Evolutionary conservation across 2,888 invertebrate species (phyloP), one percentile per base, ranked within the genome.

Genomic region (Synergus itoensis): DNA sequence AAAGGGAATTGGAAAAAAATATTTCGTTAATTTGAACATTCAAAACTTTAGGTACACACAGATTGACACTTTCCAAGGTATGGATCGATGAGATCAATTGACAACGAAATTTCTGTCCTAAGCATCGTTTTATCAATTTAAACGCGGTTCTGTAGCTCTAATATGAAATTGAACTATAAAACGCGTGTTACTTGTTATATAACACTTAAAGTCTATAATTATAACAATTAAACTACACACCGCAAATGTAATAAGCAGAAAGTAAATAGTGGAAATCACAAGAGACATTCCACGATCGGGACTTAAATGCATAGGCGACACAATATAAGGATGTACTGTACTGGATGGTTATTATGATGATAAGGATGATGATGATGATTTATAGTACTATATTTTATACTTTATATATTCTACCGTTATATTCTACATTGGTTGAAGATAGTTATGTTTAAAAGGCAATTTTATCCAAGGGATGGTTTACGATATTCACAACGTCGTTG

Each of bases 221-320:
- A 87, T 86, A 87, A 86, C 83, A 83, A 86, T 87, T 81, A 85
- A 84, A 84, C 86, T 88, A 86, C 86, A 87, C 87, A 86, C 84
- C 87, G 89, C 87, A 84, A 87, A 85, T 86, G 83, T 87, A 88
- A 88, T 87, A 88, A 89, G 88, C 89, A 87, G 36, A 73, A 73
- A 73, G n/a, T 36, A 88, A 89, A 81, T 86, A 87, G 91, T 91
- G 91, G 91, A 92, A 91, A 90, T 90, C 87, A 88, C 84, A 84
- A 85, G 86, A 88, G 90, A 91, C 92, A 92, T 92, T 92, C 92
- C 92, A 91, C 92, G 89, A 91, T 90, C 87, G 91, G 90, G 91
- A 91, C 91, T 91, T 92, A 92, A 88, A 90, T 87, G 89, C 89
- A 90, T 90, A 91, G 88, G 88, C 88, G 87, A 90, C 83, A 87